phyloP scores from a whole-genome alignment of 2,113 vertebrate genomes.

The Apus apus region DNA sequence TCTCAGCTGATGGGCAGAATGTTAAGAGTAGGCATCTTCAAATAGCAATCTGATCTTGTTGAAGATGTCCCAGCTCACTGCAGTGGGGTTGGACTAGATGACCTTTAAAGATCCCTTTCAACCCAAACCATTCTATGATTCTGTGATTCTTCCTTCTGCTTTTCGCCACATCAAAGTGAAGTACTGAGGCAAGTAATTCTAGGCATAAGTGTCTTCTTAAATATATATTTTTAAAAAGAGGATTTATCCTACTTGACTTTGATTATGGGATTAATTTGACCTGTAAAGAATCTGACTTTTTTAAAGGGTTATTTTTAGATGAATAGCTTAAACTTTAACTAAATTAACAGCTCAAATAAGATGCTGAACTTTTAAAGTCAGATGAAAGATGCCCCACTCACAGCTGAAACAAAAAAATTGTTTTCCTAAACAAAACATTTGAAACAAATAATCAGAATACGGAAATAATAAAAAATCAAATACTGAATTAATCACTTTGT shows the following conservation, averaged over 20 bases:
- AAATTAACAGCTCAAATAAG: not conserved
- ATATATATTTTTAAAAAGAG: not conserved
- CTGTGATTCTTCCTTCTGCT: not conserved
- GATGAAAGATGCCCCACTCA: not conserved
- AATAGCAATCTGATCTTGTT: too few species aligned
- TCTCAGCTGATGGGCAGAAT: not conserved
- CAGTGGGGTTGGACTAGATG: too few species aligned
- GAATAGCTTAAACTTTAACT: not conserved
- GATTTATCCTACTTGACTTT: not conserved
- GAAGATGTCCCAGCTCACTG: too few species aligned
- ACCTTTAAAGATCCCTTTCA: too few species aligned
- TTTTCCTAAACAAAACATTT: not conserved
- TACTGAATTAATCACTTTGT: not conserved
- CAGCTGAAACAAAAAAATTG: not conserved
- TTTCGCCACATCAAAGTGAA: not conserved
- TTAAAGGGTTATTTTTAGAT: not conserved
- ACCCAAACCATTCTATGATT: too few species aligned
- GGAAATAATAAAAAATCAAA: not conserved
- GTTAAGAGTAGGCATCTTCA: too few species aligned
- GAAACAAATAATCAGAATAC: not conserved
- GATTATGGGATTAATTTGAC: not conserved
- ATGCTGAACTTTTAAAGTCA: not conserved
- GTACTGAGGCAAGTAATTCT: not conserved
- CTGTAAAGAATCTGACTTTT: not conserved
- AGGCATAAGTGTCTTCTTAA: not conserved